These are phyloP conservation scores for Sarcophaga subvicina DNA, from an alignment of 2,888 invertebrate species.

Conservation along the genomic window DNA sequence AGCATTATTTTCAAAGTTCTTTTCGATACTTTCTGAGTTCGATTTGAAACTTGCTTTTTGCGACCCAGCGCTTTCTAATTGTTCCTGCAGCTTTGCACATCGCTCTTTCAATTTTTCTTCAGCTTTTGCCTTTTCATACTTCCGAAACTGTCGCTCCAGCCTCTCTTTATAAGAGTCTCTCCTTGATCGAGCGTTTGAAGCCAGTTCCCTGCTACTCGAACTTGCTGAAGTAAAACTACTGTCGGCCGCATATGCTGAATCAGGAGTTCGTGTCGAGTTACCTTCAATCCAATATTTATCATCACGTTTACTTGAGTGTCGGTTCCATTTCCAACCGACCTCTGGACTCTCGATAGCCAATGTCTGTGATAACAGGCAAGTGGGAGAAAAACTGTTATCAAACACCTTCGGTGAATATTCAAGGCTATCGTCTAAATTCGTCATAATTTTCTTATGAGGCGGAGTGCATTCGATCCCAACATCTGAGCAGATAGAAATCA, in stretches of 20 bases:
- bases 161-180: slow-evolving; percentile 69
- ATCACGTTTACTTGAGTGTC: slow-evolving; percentile 23
- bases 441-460: slow-evolving; percentile 73
- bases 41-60: slow-evolving; percentile 30
- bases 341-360: slow-evolving; percentile 78
- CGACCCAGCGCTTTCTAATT: slow-evolving; percentile 72
- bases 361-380: slow-evolving; percentile 77
- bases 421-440: slow-evolving; percentile 76
- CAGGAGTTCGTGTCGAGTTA: slow-evolving; percentile 62
- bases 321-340: slow-evolving; percentile 79
- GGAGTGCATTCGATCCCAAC: slow-evolving; percentile 76
- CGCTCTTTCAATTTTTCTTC: slow-evolving; percentile 76
- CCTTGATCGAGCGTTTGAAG: slow-evolving; percentile 32
- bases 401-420: slow-evolving; percentile 75
- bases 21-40: not conserved
- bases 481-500: slow-evolving; percentile 64
- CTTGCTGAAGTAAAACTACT: slow-evolving; percentile 75
- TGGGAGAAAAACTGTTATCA: slow-evolving; percentile 76
- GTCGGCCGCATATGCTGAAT: slow-evolving; percentile 71
- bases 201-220: slow-evolving; percentile 62
- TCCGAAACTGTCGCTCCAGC: slow-evolving; percentile 73
- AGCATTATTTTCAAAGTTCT: not conserved
- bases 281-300: slow-evolving; percentile 30
- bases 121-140: slow-evolving; percentile 74
- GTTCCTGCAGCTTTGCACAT: slow-evolving; percentile 75